These are phyloP conservation scores for Trinectes maculatus DNA, from an alignment of 2,113 vertebrate genomes.

Conservation along the genomic window DNA sequence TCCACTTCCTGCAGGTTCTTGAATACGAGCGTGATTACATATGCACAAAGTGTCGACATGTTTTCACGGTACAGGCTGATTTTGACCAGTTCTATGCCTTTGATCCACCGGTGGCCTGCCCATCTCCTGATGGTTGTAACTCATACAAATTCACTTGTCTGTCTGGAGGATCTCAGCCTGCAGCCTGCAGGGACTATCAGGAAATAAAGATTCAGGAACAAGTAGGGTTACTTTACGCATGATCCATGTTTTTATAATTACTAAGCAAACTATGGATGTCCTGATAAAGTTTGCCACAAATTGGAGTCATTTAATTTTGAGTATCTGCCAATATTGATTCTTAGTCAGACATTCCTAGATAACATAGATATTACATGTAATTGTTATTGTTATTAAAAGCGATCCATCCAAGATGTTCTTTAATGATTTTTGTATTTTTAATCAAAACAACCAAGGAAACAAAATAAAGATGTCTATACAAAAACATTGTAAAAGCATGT, in stretches of 20 bases:
- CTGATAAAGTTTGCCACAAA: too few relatives aligned
- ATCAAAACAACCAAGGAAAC: too few relatives aligned
- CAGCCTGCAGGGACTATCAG: slow-evolving; percentile 92
- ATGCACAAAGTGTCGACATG: slow-evolving; percentile 90
- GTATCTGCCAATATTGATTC: too few relatives aligned
- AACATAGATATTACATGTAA: too few relatives aligned
- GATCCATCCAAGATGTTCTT: too few relatives aligned
- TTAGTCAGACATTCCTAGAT: too few relatives aligned
- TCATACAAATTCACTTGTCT: slow-evolving; percentile 91
- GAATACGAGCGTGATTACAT: slow-evolving; percentile 93
- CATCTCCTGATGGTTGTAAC: slow-evolving; percentile 84
- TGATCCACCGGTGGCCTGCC: slow-evolving; percentile 82
- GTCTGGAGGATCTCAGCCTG: slow-evolving; percentile 81
- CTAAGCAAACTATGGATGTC: too few relatives aligned
- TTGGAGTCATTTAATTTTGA: too few relatives aligned
- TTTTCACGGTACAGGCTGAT: slow-evolving; percentile 86
- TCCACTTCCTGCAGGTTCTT: slow-evolving; percentile 76
- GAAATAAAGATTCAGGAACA: slow-evolving; percentile 99
- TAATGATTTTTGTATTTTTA: too few relatives aligned
- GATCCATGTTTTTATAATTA: not conserved
- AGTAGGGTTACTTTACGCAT: slow-evolving; percentile 68
- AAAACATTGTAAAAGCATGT: too few relatives aligned
- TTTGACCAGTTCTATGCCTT: slow-evolving; percentile 91
- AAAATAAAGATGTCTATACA: too few relatives aligned
- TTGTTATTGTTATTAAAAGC: too few relatives aligned